phyloP scores from a whole-genome alignment of 2,888 invertebrate genomes.

The Tinea trinotella region DNA sequence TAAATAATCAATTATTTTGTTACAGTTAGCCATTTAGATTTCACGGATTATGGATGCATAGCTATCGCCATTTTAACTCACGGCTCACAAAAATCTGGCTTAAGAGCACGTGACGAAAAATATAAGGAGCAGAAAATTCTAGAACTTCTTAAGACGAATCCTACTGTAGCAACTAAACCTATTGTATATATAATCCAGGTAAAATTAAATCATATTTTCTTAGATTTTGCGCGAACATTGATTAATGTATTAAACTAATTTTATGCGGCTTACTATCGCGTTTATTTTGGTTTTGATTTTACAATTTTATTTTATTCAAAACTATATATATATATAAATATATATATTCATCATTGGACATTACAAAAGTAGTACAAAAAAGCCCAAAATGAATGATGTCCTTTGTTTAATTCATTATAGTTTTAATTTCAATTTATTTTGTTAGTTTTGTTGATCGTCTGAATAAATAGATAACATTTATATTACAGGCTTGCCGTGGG shows the following conservation, averaged over 20 bases:
- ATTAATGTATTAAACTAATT: no score
- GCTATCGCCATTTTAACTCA: slow-evolving; percentile 49
- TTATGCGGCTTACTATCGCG: no score
- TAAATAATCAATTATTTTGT: slow-evolving; percentile 14
- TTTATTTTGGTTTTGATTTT: no score
- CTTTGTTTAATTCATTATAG: no score
- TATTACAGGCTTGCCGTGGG: slow-evolving; percentile 50
- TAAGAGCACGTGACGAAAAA: slow-evolving; percentile 41
- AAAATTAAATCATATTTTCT: slow-evolving; percentile 17
- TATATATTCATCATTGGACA: no score
- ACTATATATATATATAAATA: background rate
- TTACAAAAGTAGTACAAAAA: no score
- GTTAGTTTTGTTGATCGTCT: no score
- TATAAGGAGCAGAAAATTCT: slow-evolving; percentile 49
- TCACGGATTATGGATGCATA: slow-evolving; percentile 50
- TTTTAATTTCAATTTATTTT: no score
- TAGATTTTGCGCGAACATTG: no score
- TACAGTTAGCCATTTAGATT: slow-evolving; percentile 36
- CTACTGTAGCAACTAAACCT: slow-evolving; percentile 46
- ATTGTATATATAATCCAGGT: slow-evolving; percentile 53
- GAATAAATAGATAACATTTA: no score
- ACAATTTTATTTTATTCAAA: no score
- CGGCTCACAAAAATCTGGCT: slow-evolving; percentile 39
- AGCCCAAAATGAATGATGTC: no score
- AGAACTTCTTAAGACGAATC: slow-evolving; percentile 39